Evolutionary conservation across 1,140 invertebrate species (phyloP).

Genomic region (Calephelis virginiensis): DNA sequence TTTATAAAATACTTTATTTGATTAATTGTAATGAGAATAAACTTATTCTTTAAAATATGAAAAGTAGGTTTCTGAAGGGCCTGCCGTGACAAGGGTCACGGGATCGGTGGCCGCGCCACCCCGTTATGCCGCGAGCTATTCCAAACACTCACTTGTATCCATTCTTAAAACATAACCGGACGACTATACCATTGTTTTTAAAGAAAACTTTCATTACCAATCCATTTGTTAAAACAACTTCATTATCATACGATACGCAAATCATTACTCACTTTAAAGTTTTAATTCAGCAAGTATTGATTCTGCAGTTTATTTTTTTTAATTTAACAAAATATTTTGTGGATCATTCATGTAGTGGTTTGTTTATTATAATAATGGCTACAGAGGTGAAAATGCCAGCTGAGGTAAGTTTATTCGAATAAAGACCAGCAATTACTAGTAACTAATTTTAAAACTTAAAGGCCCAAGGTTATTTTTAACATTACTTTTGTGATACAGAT

Average conservation of each 20-base stretch:
- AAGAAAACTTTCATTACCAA: constrained; percentile 14
- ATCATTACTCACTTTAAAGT: neutral
- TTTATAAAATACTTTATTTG: too few relatives aligned
- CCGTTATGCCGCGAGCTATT: constrained; percentile 8
- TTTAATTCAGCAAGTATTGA: neutral
- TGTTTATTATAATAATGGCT: neutral
- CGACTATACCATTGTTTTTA: constrained; percentile 14
- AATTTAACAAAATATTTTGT: neutral
- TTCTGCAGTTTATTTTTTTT: neutral
- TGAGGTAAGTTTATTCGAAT: neutral
- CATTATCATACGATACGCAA: neutral
- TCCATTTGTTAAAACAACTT: constrained; percentile 1
- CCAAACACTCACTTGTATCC: constrained; percentile 15
- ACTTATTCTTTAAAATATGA: too few relatives aligned
- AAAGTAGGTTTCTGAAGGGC: neutral
- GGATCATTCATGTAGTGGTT: neutral
- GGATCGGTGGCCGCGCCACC: constrained; percentile 11
- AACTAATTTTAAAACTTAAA: too few relatives aligned
- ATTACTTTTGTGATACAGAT: too few relatives aligned
- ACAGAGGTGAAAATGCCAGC: constrained; percentile 2
- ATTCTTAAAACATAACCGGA: constrained; percentile 14
- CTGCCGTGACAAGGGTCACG: constrained; percentile 16
- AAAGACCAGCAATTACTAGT: too few relatives aligned
- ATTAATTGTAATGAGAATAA: too few relatives aligned
- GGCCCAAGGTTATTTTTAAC: too few relatives aligned